Evolutionary conservation across 2,888 invertebrate species (phyloP), one percentile per base, ranked within the genome.

Genomic region (Agonopterix subpropinquella): DNA sequence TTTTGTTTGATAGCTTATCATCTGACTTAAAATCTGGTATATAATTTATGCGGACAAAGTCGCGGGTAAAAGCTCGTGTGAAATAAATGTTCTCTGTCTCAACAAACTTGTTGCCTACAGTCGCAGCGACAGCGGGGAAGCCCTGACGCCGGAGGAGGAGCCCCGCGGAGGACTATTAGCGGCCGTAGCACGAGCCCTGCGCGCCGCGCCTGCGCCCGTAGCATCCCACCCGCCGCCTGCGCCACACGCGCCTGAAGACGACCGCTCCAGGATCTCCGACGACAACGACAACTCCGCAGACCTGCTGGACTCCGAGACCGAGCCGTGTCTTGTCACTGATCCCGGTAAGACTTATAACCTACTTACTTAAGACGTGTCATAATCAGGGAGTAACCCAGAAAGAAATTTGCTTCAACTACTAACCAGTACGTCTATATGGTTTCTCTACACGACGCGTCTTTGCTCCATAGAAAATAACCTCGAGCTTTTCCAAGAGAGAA

Each of bases 281-380:
- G 87, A 93, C 48, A 93, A 93, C 61, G 92, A 92, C 68, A 94
- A 94, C 78, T 94, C 94, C 11, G 93, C 93, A 4, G 95, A 95
- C 66, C 89, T 95, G 74, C 85, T 95, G 39, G 95, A 95, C 75
- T 95, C 94, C 0, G 95, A 95, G 87, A 95, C 95, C 0, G 95
- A 95, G 66, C 95, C 95, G 0, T 94, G 94, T 62, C 85, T 95
- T 15, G 94, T 95, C 90, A 95, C 94, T 89, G 95, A 95, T 65
- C 94, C 93, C 47, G 95, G 87, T 87, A 39, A 15, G 15, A 15
- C 15, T 15, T 15, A n/a, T n/a, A n/a, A n/a, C n/a, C n/a, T n/a
- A n/a, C n/a, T n/a, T n/a, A n/a, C n/a, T n/a, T n/a, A n/a, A n/a
- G n/a, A n/a, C n/a, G n/a, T n/a, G n/a, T n/a, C n/a, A n/a, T n/a